Conservation (phyloP, 2,113 vertebrate species). For the Camelus bactrianus region DNA sequence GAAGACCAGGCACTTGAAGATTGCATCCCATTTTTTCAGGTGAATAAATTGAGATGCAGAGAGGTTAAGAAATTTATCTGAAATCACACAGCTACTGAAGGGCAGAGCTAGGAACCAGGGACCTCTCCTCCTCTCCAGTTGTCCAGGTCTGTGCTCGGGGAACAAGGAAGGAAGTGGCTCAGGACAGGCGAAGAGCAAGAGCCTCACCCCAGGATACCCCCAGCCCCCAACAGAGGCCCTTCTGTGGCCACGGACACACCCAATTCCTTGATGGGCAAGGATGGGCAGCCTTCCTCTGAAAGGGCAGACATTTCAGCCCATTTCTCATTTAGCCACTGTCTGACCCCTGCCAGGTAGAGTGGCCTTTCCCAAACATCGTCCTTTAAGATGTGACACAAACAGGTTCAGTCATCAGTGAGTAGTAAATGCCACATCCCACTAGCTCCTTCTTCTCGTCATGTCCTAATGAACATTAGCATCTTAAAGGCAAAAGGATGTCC, state of each 20-base stretch:
- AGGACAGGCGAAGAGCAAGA: background rate
- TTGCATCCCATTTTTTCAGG: background rate
- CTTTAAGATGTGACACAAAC: background rate
- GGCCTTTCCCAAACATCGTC: background rate
- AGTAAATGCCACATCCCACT: accelerated
- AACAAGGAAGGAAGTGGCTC: background rate
- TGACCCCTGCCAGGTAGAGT: background rate
- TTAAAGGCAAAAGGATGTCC: background rate
- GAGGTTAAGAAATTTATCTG: background rate
- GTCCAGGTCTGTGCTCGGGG: background rate
- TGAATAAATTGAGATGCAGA: background rate
- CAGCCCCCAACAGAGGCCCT: background rate
- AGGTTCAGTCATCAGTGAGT: background rate
- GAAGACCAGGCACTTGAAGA: background rate
- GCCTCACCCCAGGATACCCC: background rate
- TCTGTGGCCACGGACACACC: background rate
- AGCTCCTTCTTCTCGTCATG: background rate
- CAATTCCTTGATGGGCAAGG: background rate
- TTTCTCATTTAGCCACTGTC: background rate
- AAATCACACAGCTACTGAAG: background rate
- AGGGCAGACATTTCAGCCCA: no score
- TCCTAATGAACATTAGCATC: accelerated
- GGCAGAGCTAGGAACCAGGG: no score
- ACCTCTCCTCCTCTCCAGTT: no score
- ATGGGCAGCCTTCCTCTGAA: background rate